These are phyloP conservation scores for Meganola albula DNA, from an alignment of 2,888 invertebrate species.

Conservation along the genomic window DNA sequence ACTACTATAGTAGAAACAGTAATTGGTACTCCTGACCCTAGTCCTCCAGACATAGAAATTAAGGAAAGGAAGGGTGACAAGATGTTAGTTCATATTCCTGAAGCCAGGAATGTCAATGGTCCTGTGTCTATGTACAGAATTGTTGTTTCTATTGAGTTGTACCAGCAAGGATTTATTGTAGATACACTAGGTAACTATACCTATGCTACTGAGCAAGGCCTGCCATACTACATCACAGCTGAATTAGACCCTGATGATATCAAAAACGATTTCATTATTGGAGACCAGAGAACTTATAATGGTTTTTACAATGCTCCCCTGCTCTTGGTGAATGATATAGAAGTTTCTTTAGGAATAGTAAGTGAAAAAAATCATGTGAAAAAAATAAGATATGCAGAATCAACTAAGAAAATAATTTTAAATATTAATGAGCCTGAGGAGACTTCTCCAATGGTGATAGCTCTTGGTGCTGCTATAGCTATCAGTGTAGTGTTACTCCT, in stretches of 20 bases:
- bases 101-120: slow-evolving; percentile 85
- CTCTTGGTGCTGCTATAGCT: slow-evolving; percentile 79
- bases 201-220: slow-evolving; percentile 81
- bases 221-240: slow-evolving; percentile 90
- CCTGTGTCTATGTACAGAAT: slow-evolving; percentile 86
- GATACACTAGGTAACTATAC: slow-evolving; percentile 81
- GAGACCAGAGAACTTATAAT: slow-evolving; percentile 85
- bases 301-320: slow-evolving; percentile 87
- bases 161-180: slow-evolving; percentile 79
- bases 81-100: slow-evolving; percentile 81
- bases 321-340: slow-evolving; percentile 78
- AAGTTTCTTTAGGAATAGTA: slow-evolving; percentile 83
- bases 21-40: slow-evolving; percentile 84
- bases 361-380: slow-evolving; percentile 82
- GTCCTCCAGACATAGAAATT: slow-evolving; percentile 82
- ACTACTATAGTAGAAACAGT: slow-evolving; percentile 80
- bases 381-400: slow-evolving; percentile 81
- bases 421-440: slow-evolving; percentile 71
- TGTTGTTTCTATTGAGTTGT: slow-evolving; percentile 82
- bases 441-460: slow-evolving; percentile 69
- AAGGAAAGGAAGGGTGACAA: slow-evolving; percentile 78
- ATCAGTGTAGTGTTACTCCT: slow-evolving; percentile 84
- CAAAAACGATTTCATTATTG: slow-evolving; percentile 83
- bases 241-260: slow-evolving; percentile 83
- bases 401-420: slow-evolving; percentile 71